Evolutionary conservation across 2,113 vertebrate genomes (phyloP), one percentile per base, ranked within the genome.

Genomic region (Psettodes erumei): DNA sequence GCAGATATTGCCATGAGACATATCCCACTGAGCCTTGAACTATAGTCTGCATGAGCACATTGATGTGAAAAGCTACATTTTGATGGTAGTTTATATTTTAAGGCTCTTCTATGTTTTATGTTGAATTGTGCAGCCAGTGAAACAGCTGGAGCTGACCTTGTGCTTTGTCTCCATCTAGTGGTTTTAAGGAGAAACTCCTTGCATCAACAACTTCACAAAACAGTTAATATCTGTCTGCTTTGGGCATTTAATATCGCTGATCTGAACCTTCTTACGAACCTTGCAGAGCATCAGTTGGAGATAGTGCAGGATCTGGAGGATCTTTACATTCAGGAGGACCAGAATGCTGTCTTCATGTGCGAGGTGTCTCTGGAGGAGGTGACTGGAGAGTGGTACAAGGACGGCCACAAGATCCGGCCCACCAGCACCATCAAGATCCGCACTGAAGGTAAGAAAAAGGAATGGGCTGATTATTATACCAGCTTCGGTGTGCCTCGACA

Each of bases 261-360:
- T 58, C 0, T 12, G 25, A 53, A 62, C 33, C 7, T 79, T 3
- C 47, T 25, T 32, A 45, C 40, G 32, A 10, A 50, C 43, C 28
- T 65, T 16, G 0, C 90, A 97, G 98, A 97, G 85, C 96, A 94
- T 40, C 75, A 86, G 30, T 79, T 98, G 86, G 75, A 77, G 19
- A 82, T 98, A 0, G 74, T 97, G 30, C 91, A 93, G 2, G 85
- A 93, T 9, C 91, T 99, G 70, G 94, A 93, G 86, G 92, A 97
- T 0, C 81, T 95, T 48, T 86, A 86, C 13, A 94, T 96, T 37
- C 89, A 69, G 56, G 97, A 98, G 74, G 95, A 97, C 0, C 95
- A 98, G 77, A 94, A 97, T 0, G 96, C 97, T 0, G 77, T 97
- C 48, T 99, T 99, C 84, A 95, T 95, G 91, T 99, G 98, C 0